Base-by-base conservation (phyloP, 2,113 vertebrate species). In the Apeltes quadracus region DNA sequence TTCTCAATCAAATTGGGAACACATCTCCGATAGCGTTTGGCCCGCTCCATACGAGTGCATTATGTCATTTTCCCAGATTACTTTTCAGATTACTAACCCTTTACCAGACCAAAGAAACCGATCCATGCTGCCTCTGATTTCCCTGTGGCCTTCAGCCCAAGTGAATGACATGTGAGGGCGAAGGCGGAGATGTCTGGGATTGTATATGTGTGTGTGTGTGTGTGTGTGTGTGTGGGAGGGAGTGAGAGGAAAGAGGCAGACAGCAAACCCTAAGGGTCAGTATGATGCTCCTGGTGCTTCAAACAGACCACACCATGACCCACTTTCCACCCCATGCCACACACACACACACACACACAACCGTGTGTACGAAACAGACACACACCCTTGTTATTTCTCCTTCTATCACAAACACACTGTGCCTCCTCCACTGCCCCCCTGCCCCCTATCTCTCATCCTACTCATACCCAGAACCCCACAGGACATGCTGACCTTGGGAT, bases 221-320 rank as follows among this genome's bases (percentile, higher is more conserved):
- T 38, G 57, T 39, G 36, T 59, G 44, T 61, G 62, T 48, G 62
- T 48, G 56, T 66, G 34, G 2, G 25, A n/a, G 51, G n/a, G 25
- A n/a, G 46, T 57, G 61, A 23, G 58, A 66, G 72, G 76, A 68
- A 77, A 79, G 59, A 71, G 59, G 51, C 84, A 84, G 84, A 91
- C 87, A 84, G 87, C 79, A 81, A 64, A 76, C 84, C 88, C 85
- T 85, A 54, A 76, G 82, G 91, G 87, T 89, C 88, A 89, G 87
- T 88, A 76, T 84, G 86, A 87, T 78, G 86, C 85, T 89, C 79
- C 81, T 89, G 86, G 87, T 85, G 86, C 72, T 88, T 87, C 81
- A 82, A 80, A 88, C 74, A 82, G 78, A 78, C 81, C 76, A 75
- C 75, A 81, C 81, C 71, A 79, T 92, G 91, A 91, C 91, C 91